Percentiles rank a stretch among this genome's conserved stretches.
phyloP scores from a whole-genome alignment of 2,888 invertebrate genomes.

The Leucoma salicis region DNA sequence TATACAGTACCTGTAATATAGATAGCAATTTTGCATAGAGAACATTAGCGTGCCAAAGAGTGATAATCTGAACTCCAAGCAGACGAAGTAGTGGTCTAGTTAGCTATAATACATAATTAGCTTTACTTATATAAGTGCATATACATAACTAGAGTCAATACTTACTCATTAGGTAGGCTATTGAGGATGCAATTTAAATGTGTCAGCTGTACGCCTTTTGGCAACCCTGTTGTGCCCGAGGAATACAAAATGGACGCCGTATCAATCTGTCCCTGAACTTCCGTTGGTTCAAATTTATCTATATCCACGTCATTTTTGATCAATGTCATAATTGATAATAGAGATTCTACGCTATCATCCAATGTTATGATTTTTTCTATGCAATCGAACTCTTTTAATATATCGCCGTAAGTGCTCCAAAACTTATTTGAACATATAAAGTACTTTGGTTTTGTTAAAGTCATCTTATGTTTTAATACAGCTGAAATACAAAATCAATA shows the following conservation, averaged over 20 bases:
- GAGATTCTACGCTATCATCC: conserved; percentile 39
- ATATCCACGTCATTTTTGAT: conserved; percentile 41
- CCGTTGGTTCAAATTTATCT: conserved; percentile 59
- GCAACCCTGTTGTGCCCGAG: conserved; percentile 86
- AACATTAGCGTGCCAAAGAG: too few species aligned
- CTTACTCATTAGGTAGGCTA: conserved; percentile 56
- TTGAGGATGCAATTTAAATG: conserved; percentile 79
- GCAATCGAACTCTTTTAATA: conserved; percentile 45
- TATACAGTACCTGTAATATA: too few species aligned
- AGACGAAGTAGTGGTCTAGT: too few species aligned
- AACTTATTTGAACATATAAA: conserved; percentile 83
- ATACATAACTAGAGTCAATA: too few species aligned
- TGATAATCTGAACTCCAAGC: too few species aligned
- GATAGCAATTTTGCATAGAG: too few species aligned
- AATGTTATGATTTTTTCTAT: conserved; percentile 49
- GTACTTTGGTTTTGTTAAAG: conserved; percentile 84
- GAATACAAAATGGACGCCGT: conserved; percentile 81
- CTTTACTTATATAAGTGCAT: too few species aligned
- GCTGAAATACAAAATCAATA: too few species aligned
- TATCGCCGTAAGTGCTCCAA: conserved; percentile 57
- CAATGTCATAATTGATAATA: conserved; percentile 43
- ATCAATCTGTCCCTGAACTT: conserved; percentile 66
- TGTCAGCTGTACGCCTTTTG: conserved; percentile 85
- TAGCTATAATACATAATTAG: too few species aligned
- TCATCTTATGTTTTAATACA: conserved; percentile 84